Evolutionary conservation across 1,140 invertebrate species (phyloP), one percentile per base, ranked within the genome.

Genomic region (Lepidurus couesii): DNA sequence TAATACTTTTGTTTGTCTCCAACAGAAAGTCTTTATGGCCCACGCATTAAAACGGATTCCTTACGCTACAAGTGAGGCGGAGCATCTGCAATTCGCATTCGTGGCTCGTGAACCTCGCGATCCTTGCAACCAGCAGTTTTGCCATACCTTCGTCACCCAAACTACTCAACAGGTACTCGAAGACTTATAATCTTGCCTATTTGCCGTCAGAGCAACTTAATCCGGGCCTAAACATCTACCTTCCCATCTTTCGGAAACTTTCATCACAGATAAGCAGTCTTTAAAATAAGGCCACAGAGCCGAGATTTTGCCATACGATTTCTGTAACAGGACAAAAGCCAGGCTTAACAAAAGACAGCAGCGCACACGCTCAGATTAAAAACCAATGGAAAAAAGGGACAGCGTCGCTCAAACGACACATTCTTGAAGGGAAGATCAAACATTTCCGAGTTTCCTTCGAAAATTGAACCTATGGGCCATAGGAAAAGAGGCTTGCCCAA

Each of bases 41-140:
- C 93, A 94, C 86, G 92, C 92, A 83, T 86, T 95, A 82, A 90
- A 92, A 81, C 89, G 93, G 83, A 93, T 95, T 83, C 94, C 92
- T 80, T 94, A 93, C 86, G 93, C 93, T 81, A 94, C 92, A 80
- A 94, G 93, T 91, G 92, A 95, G 85, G 90, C 92, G 10, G 88
- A 91, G 77, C 88, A 90, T 84, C 88, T 90, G 81, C 91, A 93
- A 84, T 95, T 95, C 87, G 92, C 92, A 83, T 93, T 94, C 85
- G 88, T 95, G 80, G 93, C 93, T 21, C 86, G 93, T 80, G 92
- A 94, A 87, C 92, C 92, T 13, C 89, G 90, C 82, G 90, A 89
- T 42, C 90, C 91, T 83, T 90, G 91, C 83, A 90, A 87, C 82
- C 87, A 90, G 77, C 92, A 93, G 85, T 94, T 92, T 86, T 95